Base-by-base conservation (phyloP, 2,797 vertebrate species). In the Tokudaia tokunoshimensis region DNA sequence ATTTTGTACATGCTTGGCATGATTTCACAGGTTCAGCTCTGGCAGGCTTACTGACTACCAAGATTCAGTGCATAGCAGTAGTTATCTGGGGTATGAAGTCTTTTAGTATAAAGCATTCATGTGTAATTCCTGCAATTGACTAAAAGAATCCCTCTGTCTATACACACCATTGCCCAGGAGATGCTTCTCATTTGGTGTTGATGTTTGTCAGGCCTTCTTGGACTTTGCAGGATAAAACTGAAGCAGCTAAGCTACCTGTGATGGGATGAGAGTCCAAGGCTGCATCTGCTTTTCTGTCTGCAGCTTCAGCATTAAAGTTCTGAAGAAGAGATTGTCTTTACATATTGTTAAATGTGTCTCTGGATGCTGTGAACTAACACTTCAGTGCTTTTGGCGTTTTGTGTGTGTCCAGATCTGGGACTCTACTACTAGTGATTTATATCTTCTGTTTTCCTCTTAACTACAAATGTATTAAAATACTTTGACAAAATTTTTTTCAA, bases 61-160 rank as follows among this genome's bases (percentile, higher is more conserved):
- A 91, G 95, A 94, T 96, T 97, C 97, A 92, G 89, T 87, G 96
- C 92, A 95, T 95, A 93, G 91, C 93, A 95, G 85, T 94, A 97
- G 95, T 95, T 98, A 95, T 97, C 97, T 95, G 95, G 90, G 93
- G 83, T 96, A 92, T 88, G 67, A 96, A 95, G 93, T 84, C 37
- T 98, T 97, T 98, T 97, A 96, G 92, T 96, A 44, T 76, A 97
- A 97, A 87, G 85, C 93, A 98, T 98, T 98, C 98, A 98, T 93
- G 83, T 96, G 83, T 98, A 98, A 98, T 98, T 98, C 96, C 95
- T 97, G 84, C 92, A 98, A 97, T 91, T 98, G 98, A 98, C 94
- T 98, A 92, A 97, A 97, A 61, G 95, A 95, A 75, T 98, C 94
- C 67, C 22, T 97, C 59, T 97, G 59, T 98, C 97, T 98, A 94